phyloP scores from a whole-genome alignment of 2,888 invertebrate species.

The Odontomyia ornata region DNA sequence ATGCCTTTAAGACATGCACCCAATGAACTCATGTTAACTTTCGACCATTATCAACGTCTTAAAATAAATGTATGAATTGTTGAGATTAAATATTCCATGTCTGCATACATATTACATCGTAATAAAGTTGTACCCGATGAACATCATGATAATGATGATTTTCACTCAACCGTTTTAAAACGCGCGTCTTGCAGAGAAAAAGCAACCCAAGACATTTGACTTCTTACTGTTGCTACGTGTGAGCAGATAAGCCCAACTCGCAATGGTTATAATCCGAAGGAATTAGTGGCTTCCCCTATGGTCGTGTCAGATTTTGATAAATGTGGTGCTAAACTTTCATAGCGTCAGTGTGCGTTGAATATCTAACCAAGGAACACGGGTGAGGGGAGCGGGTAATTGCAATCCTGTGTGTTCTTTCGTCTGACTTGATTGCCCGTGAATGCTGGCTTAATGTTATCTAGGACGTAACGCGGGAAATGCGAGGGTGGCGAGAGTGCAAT shows the following conservation, averaged over 20 bases:
- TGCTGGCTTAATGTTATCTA: not conserved
- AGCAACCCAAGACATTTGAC: constrained; percentile 9
- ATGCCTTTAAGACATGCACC: too few species aligned
- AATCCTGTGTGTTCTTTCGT: not conserved
- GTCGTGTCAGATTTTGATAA: constrained; percentile 39
- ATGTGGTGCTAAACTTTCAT: constrained; percentile 30
- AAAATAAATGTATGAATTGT: too few species aligned
- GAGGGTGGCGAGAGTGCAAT: not conserved
- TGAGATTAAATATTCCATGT: too few species aligned
- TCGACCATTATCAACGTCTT: too few species aligned
- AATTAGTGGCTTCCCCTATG: constrained; percentile 29
- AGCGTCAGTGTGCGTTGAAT: constrained; percentile 16
- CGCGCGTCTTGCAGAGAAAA: not conserved
- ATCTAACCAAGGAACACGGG: not conserved
- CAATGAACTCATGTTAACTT: too few species aligned
- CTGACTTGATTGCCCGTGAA: not conserved
- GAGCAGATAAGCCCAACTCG: constrained; percentile 26
- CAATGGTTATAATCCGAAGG: constrained; percentile 26
- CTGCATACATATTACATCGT: too few species aligned
- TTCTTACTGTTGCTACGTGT: constrained; percentile 15
- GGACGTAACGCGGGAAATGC: not conserved
- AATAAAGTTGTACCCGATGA: too few species aligned
- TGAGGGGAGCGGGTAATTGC: too few species aligned
- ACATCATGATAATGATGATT: not conserved
- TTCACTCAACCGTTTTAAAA: not conserved